phyloP scores from a whole-genome alignment of 2,113 vertebrate species.

The Odocoileus virginianus region DNA sequence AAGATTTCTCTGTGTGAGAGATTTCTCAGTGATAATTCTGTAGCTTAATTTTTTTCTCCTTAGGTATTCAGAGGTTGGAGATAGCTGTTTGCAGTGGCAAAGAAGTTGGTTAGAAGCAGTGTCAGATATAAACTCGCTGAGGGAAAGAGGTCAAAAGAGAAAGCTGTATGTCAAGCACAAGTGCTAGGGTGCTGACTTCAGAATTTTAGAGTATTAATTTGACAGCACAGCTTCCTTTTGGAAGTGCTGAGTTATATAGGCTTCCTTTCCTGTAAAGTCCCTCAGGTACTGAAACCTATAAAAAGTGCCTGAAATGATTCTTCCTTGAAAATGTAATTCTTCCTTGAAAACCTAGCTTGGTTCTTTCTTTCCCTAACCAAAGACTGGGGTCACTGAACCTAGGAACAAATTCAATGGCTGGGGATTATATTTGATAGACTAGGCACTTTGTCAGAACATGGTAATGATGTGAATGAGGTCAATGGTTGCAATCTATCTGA shows the following conservation, averaged over 20 bases:
- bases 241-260: neutral
- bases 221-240: neutral
- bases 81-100: neutral
- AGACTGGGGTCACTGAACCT: slow-evolving; percentile 15
- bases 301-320: slow-evolving; percentile 8
- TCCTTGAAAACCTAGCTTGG: neutral
- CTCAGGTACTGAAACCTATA: neutral
- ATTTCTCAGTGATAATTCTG: neutral
- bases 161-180: neutral
- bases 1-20: neutral
- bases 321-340: slow-evolving; percentile 29
- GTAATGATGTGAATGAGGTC: neutral
- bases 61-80: neutral
- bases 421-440: slow-evolving; percentile 12
- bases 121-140: neutral
- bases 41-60: neutral
- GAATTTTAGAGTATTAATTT: neutral
- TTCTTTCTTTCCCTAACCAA: neutral
- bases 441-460: slow-evolving; percentile 7
- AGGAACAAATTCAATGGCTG: slow-evolving; percentile 6
- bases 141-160: neutral
- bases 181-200: neutral
- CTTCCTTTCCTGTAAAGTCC: neutral
- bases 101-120: neutral
- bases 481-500: neutral